Percentiles rank a stretch among this genome's conserved stretches.
Conservation (phyloP, 2,797 vertebrate genomes). For the Odontamblyopus rebecca region DNA sequence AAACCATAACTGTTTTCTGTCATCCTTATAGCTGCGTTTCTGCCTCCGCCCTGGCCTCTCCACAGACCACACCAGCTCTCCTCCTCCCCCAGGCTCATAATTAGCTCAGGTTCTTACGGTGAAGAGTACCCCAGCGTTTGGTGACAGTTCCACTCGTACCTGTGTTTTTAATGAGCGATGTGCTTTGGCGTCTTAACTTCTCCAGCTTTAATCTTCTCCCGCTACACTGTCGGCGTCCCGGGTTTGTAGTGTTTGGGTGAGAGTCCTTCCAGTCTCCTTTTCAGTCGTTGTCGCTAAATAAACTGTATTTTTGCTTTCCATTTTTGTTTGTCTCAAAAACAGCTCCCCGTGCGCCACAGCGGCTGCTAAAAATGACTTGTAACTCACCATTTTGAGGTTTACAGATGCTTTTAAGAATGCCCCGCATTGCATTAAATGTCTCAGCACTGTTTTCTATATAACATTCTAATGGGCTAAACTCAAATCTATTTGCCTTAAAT, state of each 20-base stretch:
- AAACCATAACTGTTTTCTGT: background rate
- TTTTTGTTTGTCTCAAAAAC: background rate
- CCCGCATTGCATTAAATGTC: background rate
- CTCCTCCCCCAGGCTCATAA: background rate
- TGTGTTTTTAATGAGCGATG: slow-evolving; percentile 6
- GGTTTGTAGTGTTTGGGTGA: background rate
- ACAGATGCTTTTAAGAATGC: background rate
- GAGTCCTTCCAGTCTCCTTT: background rate
- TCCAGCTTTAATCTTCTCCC: background rate
- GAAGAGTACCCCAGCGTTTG: background rate
- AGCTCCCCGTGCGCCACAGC: background rate
- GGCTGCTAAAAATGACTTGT: background rate
- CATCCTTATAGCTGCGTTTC: background rate
- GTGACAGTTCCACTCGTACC: slow-evolving; percentile 11
- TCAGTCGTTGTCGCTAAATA: background rate
- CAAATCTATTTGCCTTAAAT: too few species aligned
- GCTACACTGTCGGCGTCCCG: background rate
- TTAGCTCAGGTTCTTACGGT: background rate
- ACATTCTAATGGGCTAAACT: too few species aligned
- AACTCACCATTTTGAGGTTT: background rate
- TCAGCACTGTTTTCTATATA: background rate
- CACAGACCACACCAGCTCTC: background rate
- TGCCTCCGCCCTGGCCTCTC: background rate
- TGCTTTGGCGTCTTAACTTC: background rate
- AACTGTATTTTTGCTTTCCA: background rate